Percentiles rank a stretch among this genome's conserved stretches.
phyloP scores from a whole-genome alignment of 64 coral and sea anemone species.

The Actinia tenebrosa region DNA sequence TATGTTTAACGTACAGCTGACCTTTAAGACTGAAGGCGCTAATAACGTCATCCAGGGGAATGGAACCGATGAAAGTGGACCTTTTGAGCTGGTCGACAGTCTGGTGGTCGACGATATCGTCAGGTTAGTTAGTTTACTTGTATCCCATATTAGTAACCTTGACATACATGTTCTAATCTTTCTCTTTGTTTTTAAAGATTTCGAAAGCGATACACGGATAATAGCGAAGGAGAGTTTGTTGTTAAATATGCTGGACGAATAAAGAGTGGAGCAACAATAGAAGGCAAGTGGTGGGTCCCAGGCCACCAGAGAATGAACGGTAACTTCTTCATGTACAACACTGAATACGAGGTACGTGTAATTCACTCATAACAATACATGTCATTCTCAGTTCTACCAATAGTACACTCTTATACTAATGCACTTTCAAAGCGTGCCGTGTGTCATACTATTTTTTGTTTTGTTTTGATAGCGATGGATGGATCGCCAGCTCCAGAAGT shows the following conservation, averaged over 20 bases:
- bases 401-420: neutral
- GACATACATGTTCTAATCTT: neutral
- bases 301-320: conserved; percentile 52
- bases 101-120: conserved; percentile 52
- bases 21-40: conserved; percentile 67
- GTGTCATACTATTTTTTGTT: neutral
- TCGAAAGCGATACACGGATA: conserved; percentile 38
- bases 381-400: no score
- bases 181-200: neutral
- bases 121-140: neutral
- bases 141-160: neutral
- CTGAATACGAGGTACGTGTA: conserved; percentile 57
- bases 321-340: conserved; percentile 72
- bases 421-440: no score
- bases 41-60: conserved; percentile 64
- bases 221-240: neutral
- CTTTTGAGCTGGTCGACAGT: conserved; percentile 64
- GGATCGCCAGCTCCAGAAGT: conserved; percentile 41
- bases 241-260: conserved; percentile 80
- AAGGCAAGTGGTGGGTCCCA: conserved; percentile 78
- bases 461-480: conserved; percentile 48
- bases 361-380: no score
- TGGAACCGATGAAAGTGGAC: conserved; percentile 59
- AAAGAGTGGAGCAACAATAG: conserved; percentile 47
- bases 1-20: conserved; percentile 62